Evolutionary conservation across 2,888 invertebrate species (phyloP).

Genomic region (Nycteola revayana): DNA sequence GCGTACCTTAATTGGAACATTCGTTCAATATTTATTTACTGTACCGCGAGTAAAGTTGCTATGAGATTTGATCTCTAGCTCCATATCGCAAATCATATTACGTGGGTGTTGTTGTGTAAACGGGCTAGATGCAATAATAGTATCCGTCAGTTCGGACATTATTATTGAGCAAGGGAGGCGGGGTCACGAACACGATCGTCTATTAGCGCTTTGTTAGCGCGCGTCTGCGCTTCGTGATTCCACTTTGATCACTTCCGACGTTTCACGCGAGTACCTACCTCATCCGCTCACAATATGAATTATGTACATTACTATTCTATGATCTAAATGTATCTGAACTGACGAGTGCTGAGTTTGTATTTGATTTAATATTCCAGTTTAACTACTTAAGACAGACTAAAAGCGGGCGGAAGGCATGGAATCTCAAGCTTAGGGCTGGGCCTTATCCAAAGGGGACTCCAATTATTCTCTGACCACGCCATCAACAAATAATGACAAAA

Average conservation of each 20-base stretch:
- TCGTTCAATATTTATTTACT: conserved; percentile 25
- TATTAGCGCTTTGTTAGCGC: conserved; percentile 74
- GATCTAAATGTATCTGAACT: conserved; percentile 23
- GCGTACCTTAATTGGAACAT: conserved; percentile 13
- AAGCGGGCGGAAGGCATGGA: too few relatives aligned
- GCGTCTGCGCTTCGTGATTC: conserved; percentile 67
- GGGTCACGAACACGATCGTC: conserved; percentile 70
- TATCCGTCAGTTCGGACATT: conserved; percentile 43
- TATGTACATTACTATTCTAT: conserved; percentile 24
- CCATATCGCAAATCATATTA: conserved; percentile 28
- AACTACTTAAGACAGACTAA: too few relatives aligned
- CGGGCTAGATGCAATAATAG: conserved; percentile 31
- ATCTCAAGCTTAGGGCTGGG: too few relatives aligned
- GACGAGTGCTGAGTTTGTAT: conserved; percentile 9
- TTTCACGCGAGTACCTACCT: conserved; percentile 31
- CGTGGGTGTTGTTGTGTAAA: conserved; percentile 29
- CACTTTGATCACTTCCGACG: conserved; percentile 71
- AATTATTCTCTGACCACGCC: too few relatives aligned
- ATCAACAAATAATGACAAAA: too few relatives aligned
- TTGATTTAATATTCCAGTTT: too few relatives aligned
- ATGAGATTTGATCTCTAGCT: conserved; percentile 26
- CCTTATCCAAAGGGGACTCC: too few relatives aligned
- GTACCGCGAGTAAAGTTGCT: conserved; percentile 13
- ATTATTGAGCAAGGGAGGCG: conserved; percentile 58
- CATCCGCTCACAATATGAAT: conserved; percentile 37